Conservation (phyloP, 2,113 vertebrate species). For the Meriones unguiculatus region DNA sequence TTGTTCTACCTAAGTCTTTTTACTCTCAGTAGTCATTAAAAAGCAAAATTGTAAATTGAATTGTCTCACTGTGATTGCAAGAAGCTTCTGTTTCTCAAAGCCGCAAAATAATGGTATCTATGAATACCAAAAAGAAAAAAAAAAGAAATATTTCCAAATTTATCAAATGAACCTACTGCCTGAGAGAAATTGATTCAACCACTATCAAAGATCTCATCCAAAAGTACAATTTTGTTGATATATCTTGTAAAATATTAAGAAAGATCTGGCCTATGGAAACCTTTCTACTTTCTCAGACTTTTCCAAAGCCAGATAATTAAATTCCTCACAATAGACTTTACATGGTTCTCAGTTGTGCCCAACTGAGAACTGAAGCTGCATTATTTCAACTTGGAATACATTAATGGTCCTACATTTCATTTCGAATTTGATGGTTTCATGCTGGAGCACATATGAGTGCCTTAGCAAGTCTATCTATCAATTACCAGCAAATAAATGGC, state of each 20-base stretch:
- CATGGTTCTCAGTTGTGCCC: neutral
- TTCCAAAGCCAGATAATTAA: slow-evolving; percentile 34
- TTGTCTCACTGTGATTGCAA: neutral
- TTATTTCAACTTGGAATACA: neutral
- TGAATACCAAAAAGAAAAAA: neutral
- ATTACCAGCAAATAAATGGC: slow-evolving; percentile 39
- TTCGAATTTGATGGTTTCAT: neutral
- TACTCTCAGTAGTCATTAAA: too few relatives aligned
- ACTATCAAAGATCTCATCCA: neutral
- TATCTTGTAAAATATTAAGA: neutral
- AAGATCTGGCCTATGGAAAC: neutral
- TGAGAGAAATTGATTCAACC: neutral
- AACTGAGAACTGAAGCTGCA: neutral
- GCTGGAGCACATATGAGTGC: neutral
- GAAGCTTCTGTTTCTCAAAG: slow-evolving; percentile 28
- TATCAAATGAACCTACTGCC: neutral
- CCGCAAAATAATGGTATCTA: neutral
- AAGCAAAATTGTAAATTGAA: neutral
- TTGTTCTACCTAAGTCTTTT: too few relatives aligned
- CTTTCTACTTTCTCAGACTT: neutral
- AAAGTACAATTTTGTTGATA: neutral
- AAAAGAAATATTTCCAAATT: neutral
- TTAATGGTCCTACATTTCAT: neutral
- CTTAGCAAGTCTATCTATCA: neutral
- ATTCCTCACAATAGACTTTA: neutral